Base-by-base conservation (phyloP, 64 coral and sea anemone genomes). In the Stylophora pistillata region DNA sequence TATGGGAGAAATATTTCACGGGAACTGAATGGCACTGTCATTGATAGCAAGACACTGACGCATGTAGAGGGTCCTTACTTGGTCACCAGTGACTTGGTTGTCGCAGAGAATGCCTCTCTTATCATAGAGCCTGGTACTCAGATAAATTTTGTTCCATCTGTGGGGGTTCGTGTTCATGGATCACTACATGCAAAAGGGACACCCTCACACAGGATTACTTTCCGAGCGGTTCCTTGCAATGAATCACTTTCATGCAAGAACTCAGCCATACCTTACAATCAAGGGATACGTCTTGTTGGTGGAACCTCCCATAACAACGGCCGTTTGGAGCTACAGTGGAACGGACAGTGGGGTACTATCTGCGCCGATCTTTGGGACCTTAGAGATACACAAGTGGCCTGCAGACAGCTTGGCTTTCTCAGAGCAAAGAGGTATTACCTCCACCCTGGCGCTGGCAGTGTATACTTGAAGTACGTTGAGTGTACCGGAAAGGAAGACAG, bases 381-480 rank as follows among this genome's bases (percentile, higher is more conserved):
- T 13, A 78, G n/a, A 47, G 89, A 95, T 59, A 77, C 94, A 0
- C 66, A 88, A 62, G 92, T 90, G 27, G 92, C 92, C 14, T 94
- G 92, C 41, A 90, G 88, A 72, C 88, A 90, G 32, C 82, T 94
- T 58, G 93, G 93, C 7, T 94, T 94, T 20, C 30, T 87, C 21
- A 81, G 88, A 31, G 82, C 75, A n/a, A 94, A 68, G 77, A 56
- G 88, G 16, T 77, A 80, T 56, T 91, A 89, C 73, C 34, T 21
- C 15, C 76, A 86, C 81, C 56, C 78, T 20, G 74, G 81, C 71
- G 66, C 64, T 53, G 93, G 74, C 13, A 32, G 17, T 55, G 53
- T 68, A 15, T 81, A 47, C 73, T 34, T 94, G 17, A 68, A 53
- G 64, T 47, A 81, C 72, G 88, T 81, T 14, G 58, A 58, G 4